These are phyloP conservation scores for Listrodromus nycthemerus DNA, from an alignment of 2,888 invertebrate genomes.

Conservation along the genomic window DNA sequence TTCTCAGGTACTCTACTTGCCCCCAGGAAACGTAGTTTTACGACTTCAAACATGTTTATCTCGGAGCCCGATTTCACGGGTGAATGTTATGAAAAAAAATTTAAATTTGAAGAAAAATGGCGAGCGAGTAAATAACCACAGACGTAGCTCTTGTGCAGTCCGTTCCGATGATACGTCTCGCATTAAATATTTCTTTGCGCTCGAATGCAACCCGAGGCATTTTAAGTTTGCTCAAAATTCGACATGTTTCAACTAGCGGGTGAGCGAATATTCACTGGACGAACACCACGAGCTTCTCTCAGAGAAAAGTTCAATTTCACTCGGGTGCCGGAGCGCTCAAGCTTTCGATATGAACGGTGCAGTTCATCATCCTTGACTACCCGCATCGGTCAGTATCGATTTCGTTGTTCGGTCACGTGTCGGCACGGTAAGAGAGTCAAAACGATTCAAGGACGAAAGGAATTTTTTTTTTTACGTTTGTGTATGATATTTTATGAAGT, in stretches of 20 bases:
- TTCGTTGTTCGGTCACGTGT: constrained; percentile 15
- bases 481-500: too few relatives aligned
- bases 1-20: not conserved
- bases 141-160: not conserved
- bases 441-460: not conserved
- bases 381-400: constrained; percentile 44
- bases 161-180: not conserved
- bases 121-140: not conserved
- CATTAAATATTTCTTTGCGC: not conserved
- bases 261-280: not conserved
- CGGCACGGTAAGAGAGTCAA: not conserved
- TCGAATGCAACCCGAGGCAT: not conserved
- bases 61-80: not conserved
- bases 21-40: not conserved
- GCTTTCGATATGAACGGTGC: constrained; percentile 28
- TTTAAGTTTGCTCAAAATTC: not conserved
- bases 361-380: constrained; percentile 1
- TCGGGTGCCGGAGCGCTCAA: not conserved
- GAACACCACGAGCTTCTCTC: constrained; percentile 2
- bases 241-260: too few relatives aligned
- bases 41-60: constrained; percentile 6
- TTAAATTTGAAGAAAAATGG: not conserved
- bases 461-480: not conserved
- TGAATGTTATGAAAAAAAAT: not conserved
- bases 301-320: not conserved